Conservation (phyloP, 2,113 vertebrate species). For the Diadophis punctatus region DNA sequence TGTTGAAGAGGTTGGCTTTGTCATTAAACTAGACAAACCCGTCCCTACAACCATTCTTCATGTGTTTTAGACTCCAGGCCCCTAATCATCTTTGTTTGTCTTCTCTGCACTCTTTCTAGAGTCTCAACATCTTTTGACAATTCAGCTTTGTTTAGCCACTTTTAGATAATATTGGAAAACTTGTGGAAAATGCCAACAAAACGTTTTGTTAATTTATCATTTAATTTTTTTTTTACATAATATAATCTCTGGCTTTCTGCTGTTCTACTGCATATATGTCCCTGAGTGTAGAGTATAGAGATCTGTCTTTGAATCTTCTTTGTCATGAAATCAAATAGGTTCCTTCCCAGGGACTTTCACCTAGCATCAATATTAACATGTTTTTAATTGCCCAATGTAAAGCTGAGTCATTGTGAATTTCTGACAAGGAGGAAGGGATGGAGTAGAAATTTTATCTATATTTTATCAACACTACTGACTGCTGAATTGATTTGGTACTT, state of each 20-base stretch:
- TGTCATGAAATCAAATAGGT: neutral
- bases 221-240: neutral
- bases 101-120: neutral
- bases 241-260: neutral
- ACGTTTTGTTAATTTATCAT: neutral
- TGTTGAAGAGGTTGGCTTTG: too few species aligned
- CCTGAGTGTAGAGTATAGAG: neutral
- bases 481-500: neutral
- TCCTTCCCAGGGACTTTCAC: neutral
- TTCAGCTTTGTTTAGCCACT: neutral
- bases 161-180: neutral
- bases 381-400: neutral
- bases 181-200: neutral
- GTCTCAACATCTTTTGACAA: neutral
- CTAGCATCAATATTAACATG: neutral
- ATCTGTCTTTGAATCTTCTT: neutral
- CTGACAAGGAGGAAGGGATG: neutral
- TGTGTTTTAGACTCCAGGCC: neutral
- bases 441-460: neutral
- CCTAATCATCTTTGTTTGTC: neutral
- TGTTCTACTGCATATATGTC: neutral
- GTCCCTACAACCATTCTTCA: neutral
- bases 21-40: too few species aligned
- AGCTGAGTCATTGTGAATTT: neutral
- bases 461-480: neutral